Percentiles rank a stretch among this genome's conserved stretches.
Evolutionary conservation across 2,113 vertebrate genomes (phyloP).

Genomic region (Eurystomus gularis): DNA sequence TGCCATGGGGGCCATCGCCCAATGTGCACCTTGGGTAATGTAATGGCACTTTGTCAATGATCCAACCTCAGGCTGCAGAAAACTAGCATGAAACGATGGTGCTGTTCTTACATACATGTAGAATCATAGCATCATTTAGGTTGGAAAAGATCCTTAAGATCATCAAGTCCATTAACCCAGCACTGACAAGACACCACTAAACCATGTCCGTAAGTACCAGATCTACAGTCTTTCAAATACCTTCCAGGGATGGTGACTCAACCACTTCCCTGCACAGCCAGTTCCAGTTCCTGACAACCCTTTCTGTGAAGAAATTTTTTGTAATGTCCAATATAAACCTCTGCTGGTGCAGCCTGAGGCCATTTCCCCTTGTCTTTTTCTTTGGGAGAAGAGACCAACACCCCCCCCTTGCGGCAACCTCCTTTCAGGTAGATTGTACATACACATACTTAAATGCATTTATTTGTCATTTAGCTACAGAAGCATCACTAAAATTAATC

Average conservation of each 20-base stretch:
- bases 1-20: accelerated
- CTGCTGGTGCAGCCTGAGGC: neutral
- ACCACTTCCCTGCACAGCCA: neutral
- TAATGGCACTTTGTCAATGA: neutral
- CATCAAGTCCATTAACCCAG: neutral
- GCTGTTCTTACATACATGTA: neutral
- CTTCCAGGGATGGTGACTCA: neutral
- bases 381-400: neutral
- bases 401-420: neutral
- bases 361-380: neutral
- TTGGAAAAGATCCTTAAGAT: neutral
- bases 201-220: neutral
- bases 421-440: neutral
- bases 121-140: neutral
- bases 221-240: neutral
- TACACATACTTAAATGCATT: neutral
- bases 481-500: neutral
- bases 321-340: neutral
- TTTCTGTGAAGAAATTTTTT: neutral
- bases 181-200: neutral
- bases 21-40: accelerated
- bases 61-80: neutral
- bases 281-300: neutral
- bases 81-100: neutral
- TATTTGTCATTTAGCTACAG: neutral